Evolutionary conservation across 2,113 vertebrate genomes (phyloP).

Genomic region (Menidia beryllina): DNA sequence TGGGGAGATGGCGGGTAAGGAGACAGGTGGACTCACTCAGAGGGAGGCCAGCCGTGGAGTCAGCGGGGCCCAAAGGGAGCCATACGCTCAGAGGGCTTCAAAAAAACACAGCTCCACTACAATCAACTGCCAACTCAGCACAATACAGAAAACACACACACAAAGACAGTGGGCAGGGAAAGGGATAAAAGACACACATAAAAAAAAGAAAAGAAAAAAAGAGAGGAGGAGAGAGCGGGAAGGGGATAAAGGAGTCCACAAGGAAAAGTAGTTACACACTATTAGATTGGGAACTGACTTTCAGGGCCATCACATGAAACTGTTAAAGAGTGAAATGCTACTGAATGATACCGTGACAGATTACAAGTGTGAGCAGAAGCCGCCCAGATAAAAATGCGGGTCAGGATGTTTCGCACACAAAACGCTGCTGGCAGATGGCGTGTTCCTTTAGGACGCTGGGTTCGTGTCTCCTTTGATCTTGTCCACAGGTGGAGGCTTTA

Average conservation of each 20-base stretch:
- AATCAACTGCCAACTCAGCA: conserved; percentile 73
- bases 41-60: conserved; percentile 56
- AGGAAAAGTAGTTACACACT: too few species aligned
- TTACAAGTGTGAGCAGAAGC: too few species aligned
- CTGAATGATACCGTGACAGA: too few species aligned
- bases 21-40: conserved; percentile 69
- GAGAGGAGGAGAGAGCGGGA: not conserved
- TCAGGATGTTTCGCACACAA: conserved; percentile 15
- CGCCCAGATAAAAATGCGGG: conserved; percentile 2
- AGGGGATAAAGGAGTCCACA: not conserved
- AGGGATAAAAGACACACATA: conserved; percentile 6
- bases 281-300: too few species aligned
- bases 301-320: too few species aligned
- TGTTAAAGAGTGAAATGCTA: too few species aligned
- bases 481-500: conserved; percentile 47
- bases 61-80: conserved; percentile 54
- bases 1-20: conserved; percentile 37
- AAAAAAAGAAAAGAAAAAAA: conserved; percentile 8
- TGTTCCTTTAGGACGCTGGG: conserved; percentile 38
- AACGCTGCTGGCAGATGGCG: conserved; percentile 46
- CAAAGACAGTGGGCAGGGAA: conserved; percentile 14
- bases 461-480: conserved; percentile 66
- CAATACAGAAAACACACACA: conserved; percentile 46
- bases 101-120: conserved; percentile 52
- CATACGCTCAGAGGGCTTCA: conserved; percentile 50